Conservation (phyloP, 2,797 vertebrate genomes). For the Rhinophrynus dorsalis region DNA sequence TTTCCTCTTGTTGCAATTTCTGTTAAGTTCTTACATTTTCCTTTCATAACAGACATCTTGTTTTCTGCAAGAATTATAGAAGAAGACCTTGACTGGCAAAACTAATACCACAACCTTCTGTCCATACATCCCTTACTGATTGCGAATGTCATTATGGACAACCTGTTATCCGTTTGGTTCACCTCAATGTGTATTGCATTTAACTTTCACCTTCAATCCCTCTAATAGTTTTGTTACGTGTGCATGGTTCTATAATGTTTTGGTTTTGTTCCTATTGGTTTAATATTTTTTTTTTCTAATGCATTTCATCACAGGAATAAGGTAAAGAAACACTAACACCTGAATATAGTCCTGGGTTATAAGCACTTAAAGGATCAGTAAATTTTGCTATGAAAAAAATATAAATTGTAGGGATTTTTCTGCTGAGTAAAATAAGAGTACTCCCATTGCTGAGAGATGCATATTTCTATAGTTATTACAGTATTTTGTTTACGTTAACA, state of each 20-base stretch:
- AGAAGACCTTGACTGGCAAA: not conserved
- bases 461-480: too few species aligned
- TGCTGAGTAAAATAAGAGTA: too few species aligned
- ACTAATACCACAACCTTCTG: not conserved
- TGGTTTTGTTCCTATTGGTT: too few species aligned
- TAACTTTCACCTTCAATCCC: not conserved
- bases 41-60: not conserved
- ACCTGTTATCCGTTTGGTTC: not conserved
- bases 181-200: not conserved
- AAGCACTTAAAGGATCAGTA: too few species aligned
- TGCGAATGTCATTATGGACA: not conserved
- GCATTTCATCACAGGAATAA: too few species aligned
- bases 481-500: too few species aligned
- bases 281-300: too few species aligned
- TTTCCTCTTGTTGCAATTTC: conserved; percentile 34
- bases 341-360: too few species aligned
- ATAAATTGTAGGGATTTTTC: too few species aligned
- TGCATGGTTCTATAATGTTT: not conserved
- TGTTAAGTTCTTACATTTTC: conserved; percentile 29
- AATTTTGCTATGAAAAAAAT: too few species aligned
- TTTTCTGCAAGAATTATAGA: not conserved
- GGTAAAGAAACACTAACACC: too few species aligned
- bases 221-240: not conserved
- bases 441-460: too few species aligned
- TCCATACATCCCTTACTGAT: not conserved